Conservation (phyloP, 2,797 vertebrate genomes). For the Aldrovandia affinis region DNA sequence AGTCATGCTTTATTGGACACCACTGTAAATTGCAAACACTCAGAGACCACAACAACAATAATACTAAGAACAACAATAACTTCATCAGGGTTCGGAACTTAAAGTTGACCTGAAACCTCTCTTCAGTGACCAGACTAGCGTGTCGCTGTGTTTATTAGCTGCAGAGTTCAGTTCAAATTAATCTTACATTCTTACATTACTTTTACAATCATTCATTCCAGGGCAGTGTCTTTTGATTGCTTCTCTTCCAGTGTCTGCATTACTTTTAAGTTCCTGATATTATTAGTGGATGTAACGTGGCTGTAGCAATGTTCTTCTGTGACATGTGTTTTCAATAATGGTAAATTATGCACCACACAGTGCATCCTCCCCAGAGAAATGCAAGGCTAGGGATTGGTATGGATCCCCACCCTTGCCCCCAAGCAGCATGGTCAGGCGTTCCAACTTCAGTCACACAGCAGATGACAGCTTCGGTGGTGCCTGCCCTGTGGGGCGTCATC, state of each 20-base stretch:
- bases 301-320: background rate
- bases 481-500: constrained; percentile 55
- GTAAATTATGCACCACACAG: background rate
- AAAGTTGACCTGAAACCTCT: background rate
- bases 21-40: constrained; percentile 52
- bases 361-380: no score
- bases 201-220: background rate
- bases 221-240: background rate
- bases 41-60: constrained; percentile 46
- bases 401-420: background rate
- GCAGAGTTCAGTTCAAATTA: background rate
- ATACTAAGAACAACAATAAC: no score
- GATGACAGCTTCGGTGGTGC: no score
- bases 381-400: background rate
- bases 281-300: background rate
- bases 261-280: background rate
- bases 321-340: background rate
- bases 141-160: background rate
- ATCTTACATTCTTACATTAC: background rate
- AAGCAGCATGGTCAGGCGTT: background rate
- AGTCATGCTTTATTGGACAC: constrained; percentile 56
- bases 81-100: background rate
- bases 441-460: no score
- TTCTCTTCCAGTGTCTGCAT: background rate
- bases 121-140: background rate